Base-by-base conservation (phyloP, 37 sponge, comb jelly and placozoan species). In the Haliclona indistincta region DNA sequence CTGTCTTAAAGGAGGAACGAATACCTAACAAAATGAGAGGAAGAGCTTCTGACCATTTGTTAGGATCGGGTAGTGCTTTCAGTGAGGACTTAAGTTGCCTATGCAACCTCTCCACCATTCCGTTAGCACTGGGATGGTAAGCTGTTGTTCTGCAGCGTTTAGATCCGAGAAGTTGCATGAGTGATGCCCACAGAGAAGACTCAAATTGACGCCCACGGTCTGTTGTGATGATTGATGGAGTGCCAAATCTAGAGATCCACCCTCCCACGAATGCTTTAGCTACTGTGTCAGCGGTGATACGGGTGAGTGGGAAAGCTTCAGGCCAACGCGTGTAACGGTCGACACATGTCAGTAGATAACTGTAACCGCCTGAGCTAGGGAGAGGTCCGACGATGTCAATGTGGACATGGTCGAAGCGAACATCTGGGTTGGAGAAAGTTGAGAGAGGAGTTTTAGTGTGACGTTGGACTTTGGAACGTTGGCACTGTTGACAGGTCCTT, bases 241-340 rank as follows among this genome's bases (percentile, higher is more conserved):
- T 38, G 64, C 73, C 82, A 81, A 81, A 81, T 11, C 65, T 47
- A n/a, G 82, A 11, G 15, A 81, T 55, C 82, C 82, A 81, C 11
- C 82, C 41, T 0, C 38, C 37, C 4, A 63, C 25, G 58, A 81
- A 72, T 0, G 73, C 82, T 11, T 43, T 38, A 4, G 83, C 83
- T 2, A 73, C 75, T 0, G 83, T 60, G 13, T 64, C 76, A 0
- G 83, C 83, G 2, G 75, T 81, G 35, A 62, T 72, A 33, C 63
- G 54, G 1, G 68, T 5, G n/a, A 78, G 36, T 10, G 78, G 78
- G 56, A 78, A 68, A 39, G 68, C 78, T 69, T 86, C 86, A 11
- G 86, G 86, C 86, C 86, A 86, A 25, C 88, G 55, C 0, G 71
- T 87, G 44, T 75, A 86, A 4, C 70, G 75, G 35, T 86, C 87